phyloP scores from a whole-genome alignment of 2,888 invertebrate genomes.

The Scaptomyza tumidula region DNA sequence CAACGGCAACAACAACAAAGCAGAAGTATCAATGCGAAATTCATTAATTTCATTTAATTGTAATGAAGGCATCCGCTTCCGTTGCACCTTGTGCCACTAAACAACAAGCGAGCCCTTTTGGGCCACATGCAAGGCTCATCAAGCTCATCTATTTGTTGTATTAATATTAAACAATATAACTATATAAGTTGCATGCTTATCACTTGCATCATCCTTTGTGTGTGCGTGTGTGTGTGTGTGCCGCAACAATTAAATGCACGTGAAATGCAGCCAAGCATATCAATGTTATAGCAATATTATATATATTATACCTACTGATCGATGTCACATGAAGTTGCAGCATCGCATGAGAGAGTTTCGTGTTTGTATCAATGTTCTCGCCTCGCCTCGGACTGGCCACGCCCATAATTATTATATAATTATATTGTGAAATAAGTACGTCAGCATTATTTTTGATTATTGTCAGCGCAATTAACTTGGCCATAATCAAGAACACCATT shows the following conservation, averaged over 20 bases:
- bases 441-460: slow-evolving; percentile 23
- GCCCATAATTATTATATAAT: slow-evolving; percentile 76
- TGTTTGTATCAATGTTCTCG: slow-evolving; percentile 38
- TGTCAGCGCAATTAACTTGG: slow-evolving; percentile 53
- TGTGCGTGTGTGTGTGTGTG: background rate
- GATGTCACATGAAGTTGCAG: slow-evolving; percentile 36
- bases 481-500: no score
- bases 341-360: slow-evolving; percentile 52
- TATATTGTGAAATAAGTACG: slow-evolving; percentile 56
- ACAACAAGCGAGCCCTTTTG: slow-evolving; percentile 1
- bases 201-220: slow-evolving; percentile 38
- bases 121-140: slow-evolving; percentile 50
- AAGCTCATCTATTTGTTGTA: slow-evolving; percentile 29
- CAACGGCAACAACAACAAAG: background rate
- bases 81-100: slow-evolving; percentile 65
- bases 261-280: slow-evolving; percentile 61
- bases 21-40: slow-evolving; percentile 41
- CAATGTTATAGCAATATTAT: slow-evolving; percentile 29
- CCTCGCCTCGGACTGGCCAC: slow-evolving; percentile 11
- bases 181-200: slow-evolving; percentile 42
- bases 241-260: slow-evolving; percentile 71
- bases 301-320: slow-evolving; percentile 21
- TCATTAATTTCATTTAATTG: slow-evolving; percentile 45
- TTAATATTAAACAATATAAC: slow-evolving; percentile 26
- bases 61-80: slow-evolving; percentile 67